phyloP scores from a whole-genome alignment of 2,888 invertebrate genomes.

The Cantharis rustica region DNA sequence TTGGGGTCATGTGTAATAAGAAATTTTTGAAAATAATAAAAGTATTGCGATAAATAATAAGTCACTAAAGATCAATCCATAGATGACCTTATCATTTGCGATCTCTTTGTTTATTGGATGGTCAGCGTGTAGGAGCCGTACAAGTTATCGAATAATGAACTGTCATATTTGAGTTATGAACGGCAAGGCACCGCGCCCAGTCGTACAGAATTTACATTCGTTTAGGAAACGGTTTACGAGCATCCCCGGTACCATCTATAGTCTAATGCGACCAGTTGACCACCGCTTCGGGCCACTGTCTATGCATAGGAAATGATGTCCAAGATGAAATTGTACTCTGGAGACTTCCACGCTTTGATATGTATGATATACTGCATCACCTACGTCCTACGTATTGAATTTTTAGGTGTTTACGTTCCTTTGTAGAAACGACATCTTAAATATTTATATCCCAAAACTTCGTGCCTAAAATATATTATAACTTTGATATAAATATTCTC shows the following conservation, averaged over 20 bases:
- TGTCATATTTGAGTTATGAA: slow-evolving; percentile 54
- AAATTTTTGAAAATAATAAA: slow-evolving; percentile 14
- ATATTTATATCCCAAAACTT: slow-evolving; percentile 20
- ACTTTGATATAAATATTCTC: not conserved
- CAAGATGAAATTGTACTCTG: slow-evolving; percentile 47
- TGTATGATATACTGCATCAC: slow-evolving; percentile 55
- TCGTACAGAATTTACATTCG: slow-evolving; percentile 53
- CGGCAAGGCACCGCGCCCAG: slow-evolving; percentile 49
- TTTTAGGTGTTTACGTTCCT: slow-evolving; percentile 27
- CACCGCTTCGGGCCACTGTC: slow-evolving; percentile 45
- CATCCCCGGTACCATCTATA: slow-evolving; percentile 56
- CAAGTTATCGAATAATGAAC: slow-evolving; percentile 53
- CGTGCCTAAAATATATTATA: slow-evolving; percentile 15
- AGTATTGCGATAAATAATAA: slow-evolving; percentile 27
- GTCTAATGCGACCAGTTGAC: slow-evolving; percentile 56
- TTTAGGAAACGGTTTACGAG: slow-evolving; percentile 51
- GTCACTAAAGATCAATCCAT: slow-evolving; percentile 35
- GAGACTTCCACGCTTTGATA: slow-evolving; percentile 45
- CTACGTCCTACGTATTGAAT: slow-evolving; percentile 45
- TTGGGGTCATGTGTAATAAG: not conserved
- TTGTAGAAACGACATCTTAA: slow-evolving; percentile 21
- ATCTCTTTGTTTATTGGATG: slow-evolving; percentile 35
- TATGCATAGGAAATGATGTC: slow-evolving; percentile 48
- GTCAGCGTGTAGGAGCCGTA: slow-evolving; percentile 47
- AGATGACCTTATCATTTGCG: slow-evolving; percentile 33